Evolutionary conservation across 2,797 vertebrate species (phyloP).

Genomic region (Pogonophryne albipinna): DNA sequence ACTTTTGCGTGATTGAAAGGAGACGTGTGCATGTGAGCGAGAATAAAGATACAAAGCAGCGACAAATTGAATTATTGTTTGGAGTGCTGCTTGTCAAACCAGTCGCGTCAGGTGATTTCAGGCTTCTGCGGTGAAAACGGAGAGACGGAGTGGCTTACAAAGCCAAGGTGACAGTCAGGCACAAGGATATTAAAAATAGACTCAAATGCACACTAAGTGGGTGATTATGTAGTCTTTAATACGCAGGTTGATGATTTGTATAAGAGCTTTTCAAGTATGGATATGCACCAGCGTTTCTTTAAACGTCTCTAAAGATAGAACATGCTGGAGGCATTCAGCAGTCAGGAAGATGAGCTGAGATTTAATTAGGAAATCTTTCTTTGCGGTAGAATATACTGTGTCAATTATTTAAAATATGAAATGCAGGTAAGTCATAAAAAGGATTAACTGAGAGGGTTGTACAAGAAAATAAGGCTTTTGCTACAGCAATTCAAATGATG

Average conservation of each 20-base stretch:
- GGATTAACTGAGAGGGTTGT: neutral
- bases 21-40: conserved; percentile 41
- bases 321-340: neutral
- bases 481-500: neutral
- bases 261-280: conserved; percentile 27
- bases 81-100: conserved; percentile 62
- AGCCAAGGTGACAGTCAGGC: conserved; percentile 27
- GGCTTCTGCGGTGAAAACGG: conserved; percentile 17
- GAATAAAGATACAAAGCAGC: conserved; percentile 60
- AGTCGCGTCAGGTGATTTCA: conserved; percentile 48
- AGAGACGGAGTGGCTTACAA: conserved; percentile 4
- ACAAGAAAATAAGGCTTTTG: neutral
- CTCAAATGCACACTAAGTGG: conserved; percentile 12
- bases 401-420: conserved; percentile 3
- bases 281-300: conserved; percentile 23
- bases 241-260: conserved; percentile 21
- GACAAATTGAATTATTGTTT: conserved; percentile 72
- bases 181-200: conserved; percentile 26
- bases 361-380: conserved; percentile 13
- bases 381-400: neutral
- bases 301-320: conserved; percentile 9
- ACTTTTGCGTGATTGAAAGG: conserved; percentile 56
- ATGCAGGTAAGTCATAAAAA: conserved; percentile 5
- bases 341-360: neutral
- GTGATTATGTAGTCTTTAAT: conserved; percentile 45